Conservation (phyloP, 2,888 invertebrate genomes). For the Ophioninae sp. region DNA sequence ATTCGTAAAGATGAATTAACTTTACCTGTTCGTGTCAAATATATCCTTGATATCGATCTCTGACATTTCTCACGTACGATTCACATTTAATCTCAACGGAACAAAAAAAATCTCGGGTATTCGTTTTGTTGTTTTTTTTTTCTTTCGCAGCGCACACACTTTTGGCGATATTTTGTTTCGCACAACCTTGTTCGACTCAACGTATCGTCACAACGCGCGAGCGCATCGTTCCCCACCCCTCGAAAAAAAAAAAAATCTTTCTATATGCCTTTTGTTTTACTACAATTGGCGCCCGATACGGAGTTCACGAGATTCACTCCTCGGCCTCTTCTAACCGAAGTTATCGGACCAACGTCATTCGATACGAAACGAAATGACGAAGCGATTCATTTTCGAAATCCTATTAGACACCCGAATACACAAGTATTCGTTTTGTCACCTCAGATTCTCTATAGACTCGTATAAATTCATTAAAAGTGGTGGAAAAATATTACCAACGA, state of each 20-base stretch:
- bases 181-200: conserved; percentile 45
- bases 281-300: conserved; percentile 36
- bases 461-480: neutral
- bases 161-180: conserved; percentile 17
- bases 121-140: neutral
- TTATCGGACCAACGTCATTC: conserved; percentile 3
- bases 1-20: conserved; percentile 36
- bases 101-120: conserved; percentile 27
- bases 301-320: conserved; percentile 12
- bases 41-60: conserved; percentile 79
- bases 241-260: conserved; percentile 40
- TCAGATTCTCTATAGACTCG: neutral
- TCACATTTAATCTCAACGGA: conserved; percentile 55
- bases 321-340: neutral
- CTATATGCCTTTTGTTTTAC: conserved; percentile 26
- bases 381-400: neutral
- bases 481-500: neutral
- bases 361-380: conserved; percentile 1
- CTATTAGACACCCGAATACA: neutral
- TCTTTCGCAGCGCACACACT: neutral
- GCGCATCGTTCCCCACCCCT: conserved; percentile 19
- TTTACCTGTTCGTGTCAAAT: conserved; percentile 80
- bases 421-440: neutral
- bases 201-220: conserved; percentile 29
- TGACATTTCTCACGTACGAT: conserved; percentile 77